Evolutionary conservation across 1,140 invertebrate species (phyloP).

Genomic region (Maniola jurtina): DNA sequence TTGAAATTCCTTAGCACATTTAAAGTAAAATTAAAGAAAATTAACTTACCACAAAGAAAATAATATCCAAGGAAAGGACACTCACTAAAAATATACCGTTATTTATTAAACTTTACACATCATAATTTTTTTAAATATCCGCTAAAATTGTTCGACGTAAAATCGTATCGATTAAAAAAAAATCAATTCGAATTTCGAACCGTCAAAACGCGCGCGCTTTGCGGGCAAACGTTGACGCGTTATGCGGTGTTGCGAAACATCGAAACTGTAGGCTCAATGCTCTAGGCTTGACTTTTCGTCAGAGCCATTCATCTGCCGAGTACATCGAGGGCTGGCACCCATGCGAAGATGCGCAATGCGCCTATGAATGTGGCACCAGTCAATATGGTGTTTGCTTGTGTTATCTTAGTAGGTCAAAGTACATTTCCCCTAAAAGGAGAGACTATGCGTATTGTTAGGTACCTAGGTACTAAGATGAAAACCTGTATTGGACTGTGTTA

Average conservation of each 20-base stretch:
- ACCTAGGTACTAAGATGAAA: too few species aligned
- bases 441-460: too few species aligned
- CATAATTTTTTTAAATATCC: background rate
- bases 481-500: too few species aligned
- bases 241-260: conserved; percentile 19
- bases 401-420: too few species aligned
- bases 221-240: conserved; percentile 6
- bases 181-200: conserved; percentile 6
- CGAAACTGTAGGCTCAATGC: background rate
- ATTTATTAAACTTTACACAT: background rate
- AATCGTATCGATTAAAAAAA: background rate
- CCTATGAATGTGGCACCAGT: too few species aligned
- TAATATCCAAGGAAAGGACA: background rate
- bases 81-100: background rate
- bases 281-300: conserved; percentile 8
- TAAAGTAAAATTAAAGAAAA: background rate
- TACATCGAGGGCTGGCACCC: conserved; percentile 2
- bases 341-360: background rate
- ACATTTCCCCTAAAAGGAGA: too few species aligned
- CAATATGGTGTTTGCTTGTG: too few species aligned
- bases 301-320: conserved; percentile 7
- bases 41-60: background rate
- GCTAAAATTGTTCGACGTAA: background rate
- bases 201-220: conserved; percentile 25
- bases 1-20: too few species aligned